These are phyloP conservation scores for Embiotoca jacksoni DNA, from an alignment of 2,113 vertebrate species.

Conservation along the genomic window DNA sequence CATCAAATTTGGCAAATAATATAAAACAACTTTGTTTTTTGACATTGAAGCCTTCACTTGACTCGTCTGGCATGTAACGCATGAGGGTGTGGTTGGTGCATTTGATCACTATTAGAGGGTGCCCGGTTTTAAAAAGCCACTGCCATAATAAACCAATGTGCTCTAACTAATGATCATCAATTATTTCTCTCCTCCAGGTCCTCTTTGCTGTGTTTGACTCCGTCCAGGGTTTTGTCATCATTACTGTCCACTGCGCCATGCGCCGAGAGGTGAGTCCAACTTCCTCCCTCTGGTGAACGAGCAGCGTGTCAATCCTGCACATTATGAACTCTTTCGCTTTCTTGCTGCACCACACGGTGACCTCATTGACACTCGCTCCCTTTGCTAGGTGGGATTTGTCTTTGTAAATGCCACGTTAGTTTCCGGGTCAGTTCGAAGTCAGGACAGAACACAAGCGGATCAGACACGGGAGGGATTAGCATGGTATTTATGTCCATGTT, in stretches of 20 bases:
- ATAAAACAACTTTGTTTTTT: too few relatives aligned
- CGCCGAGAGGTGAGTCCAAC: slow-evolving; percentile 91
- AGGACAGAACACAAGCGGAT: slow-evolving; percentile 44
- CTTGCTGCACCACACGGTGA: slow-evolving; percentile 3
- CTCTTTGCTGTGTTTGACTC: slow-evolving; percentile 97
- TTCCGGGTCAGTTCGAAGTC: slow-evolving; percentile 58
- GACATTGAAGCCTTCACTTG: too few relatives aligned
- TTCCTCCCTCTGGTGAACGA: not conserved
- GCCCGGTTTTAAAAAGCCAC: not conserved
- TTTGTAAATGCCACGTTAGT: slow-evolving; percentile 57
- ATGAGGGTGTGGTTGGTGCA: too few relatives aligned
- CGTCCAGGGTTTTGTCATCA: slow-evolving; percentile 97
- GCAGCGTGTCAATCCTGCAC: not conserved
- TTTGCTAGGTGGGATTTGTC: slow-evolving; percentile 38
- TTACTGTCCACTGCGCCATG: slow-evolving; percentile 96
- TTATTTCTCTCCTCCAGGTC: slow-evolving; percentile 84
- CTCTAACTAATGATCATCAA: not conserved
- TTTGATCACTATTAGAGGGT: too few relatives aligned
- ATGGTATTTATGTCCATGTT: slow-evolving; percentile 52
- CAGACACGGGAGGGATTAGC: slow-evolving; percentile 65
- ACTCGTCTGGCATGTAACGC: too few relatives aligned
- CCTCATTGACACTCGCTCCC: not conserved
- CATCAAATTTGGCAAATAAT: too few relatives aligned
- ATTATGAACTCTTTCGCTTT: slow-evolving; percentile 1
- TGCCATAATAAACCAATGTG: not conserved